Conservation (phyloP, 2,888 invertebrate species). For the Leptinotarsa haldemani region DNA sequence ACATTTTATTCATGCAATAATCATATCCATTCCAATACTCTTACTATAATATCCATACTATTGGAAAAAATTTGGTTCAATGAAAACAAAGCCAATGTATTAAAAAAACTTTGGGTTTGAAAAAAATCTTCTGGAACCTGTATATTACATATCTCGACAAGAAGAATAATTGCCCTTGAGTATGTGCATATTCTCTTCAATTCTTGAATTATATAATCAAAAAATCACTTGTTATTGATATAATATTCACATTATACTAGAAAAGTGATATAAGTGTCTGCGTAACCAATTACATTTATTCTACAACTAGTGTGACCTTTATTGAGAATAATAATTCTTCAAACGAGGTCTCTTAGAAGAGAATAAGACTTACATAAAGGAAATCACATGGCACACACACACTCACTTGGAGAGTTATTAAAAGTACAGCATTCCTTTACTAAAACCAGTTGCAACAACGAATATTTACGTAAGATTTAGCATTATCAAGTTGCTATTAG, state of each 20-base stretch:
- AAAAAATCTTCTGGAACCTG: no score
- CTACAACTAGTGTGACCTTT: constrained; percentile 20
- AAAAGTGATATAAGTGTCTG: constrained; percentile 15
- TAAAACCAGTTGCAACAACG: constrained; percentile 26
- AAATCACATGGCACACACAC: constrained; percentile 31
- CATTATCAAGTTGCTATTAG: not conserved
- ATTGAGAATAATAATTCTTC: constrained; percentile 4
- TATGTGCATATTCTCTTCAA: not conserved
- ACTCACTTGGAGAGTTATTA: constrained; percentile 18
- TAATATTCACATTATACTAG: not conserved
- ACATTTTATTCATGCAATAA: no score
- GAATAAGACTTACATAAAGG: constrained; percentile 26
- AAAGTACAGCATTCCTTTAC: constrained; percentile 22
- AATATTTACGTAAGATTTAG: constrained; percentile 29
- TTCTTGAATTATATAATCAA: constrained; percentile 1
- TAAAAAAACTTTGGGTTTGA: no score
- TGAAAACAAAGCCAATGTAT: no score
- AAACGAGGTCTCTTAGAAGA: constrained; percentile 7
- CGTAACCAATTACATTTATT: not conserved
- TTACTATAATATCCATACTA: no score
- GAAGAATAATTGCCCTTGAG: not conserved
- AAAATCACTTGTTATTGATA: not conserved
- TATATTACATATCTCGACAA: no score
- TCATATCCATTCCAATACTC: no score
- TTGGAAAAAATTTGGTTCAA: no score